Evolutionary conservation across 1,140 invertebrate genomes (phyloP).

Genomic region (Neoseiulus cucumeris): DNA sequence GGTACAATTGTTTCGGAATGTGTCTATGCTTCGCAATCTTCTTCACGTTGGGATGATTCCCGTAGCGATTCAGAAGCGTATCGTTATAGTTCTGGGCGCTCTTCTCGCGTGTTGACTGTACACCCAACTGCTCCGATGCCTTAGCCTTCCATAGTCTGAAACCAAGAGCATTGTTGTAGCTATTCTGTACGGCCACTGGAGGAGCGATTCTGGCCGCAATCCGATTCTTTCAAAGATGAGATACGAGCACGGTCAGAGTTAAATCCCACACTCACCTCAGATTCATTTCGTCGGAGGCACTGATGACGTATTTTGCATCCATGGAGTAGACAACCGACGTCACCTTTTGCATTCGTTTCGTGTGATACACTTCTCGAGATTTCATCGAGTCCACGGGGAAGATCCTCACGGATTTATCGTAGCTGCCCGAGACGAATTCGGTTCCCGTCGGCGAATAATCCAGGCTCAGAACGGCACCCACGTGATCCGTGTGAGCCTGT

Average conservation of each 20-base stretch:
- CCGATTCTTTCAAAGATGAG: too few relatives aligned
- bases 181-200: too few relatives aligned
- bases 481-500: conserved; percentile 81
- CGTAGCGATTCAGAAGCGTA: conserved; percentile 75
- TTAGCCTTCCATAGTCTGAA: conserved; percentile 73
- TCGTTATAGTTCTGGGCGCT: conserved; percentile 62
- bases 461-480: conserved; percentile 70
- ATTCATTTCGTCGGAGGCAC: conserved; percentile 97
- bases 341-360: conserved; percentile 90
- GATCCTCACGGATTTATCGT: conserved; percentile 86
- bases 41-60: conserved; percentile 71
- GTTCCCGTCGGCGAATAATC: conserved; percentile 92
- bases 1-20: conserved; percentile 74
- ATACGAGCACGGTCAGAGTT: too few relatives aligned
- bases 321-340: conserved; percentile 70
- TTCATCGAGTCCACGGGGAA: conserved; percentile 47
- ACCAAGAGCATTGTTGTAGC: too few relatives aligned
- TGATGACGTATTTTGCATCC: conserved; percentile 86
- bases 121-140: conserved; percentile 87
- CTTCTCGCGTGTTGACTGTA: conserved; percentile 65
- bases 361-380: conserved; percentile 79
- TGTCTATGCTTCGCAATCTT: conserved; percentile 84
- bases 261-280: conserved; percentile 37
- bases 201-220: too few relatives aligned
- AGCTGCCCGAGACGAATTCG: conserved; percentile 89